Conservation (phyloP, 2,113 vertebrate genomes). For the Gallinago media region DNA sequence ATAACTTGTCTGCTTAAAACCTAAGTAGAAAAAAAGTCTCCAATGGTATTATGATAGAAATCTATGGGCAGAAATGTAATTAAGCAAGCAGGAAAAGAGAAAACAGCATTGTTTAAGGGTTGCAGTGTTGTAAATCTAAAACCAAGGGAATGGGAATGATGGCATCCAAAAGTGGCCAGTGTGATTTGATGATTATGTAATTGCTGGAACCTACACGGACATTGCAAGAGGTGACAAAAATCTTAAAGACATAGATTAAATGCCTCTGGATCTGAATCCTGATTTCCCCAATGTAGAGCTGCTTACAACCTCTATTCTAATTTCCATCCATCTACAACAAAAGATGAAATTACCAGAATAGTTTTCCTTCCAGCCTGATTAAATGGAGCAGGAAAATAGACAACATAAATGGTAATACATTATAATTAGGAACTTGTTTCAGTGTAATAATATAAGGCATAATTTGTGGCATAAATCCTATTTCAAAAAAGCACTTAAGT, state of each 20-base stretch:
- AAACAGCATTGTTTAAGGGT: not conserved
- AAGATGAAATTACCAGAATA: constrained; percentile 40
- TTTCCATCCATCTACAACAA: constrained; percentile 23
- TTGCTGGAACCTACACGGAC: not conserved
- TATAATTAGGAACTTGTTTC: constrained; percentile 26
- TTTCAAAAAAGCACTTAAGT: constrained; percentile 24
- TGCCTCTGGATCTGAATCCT: not conserved
- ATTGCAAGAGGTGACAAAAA: not conserved
- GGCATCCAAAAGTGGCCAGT: not conserved
- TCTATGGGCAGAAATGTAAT: not conserved
- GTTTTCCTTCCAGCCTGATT: constrained; percentile 37
- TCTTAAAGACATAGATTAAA: not conserved
- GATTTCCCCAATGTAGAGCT: not conserved
- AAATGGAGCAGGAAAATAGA: constrained; percentile 52
- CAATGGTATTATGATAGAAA: not conserved
- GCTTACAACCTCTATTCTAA: not conserved
- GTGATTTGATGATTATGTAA: not conserved
- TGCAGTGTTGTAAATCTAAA: not conserved
- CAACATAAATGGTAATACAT: constrained; percentile 17
- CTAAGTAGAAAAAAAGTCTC: not conserved
- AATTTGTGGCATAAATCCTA: constrained; percentile 2
- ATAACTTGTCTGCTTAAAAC: constrained; percentile 13
- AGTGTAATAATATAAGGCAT: constrained; percentile 15
- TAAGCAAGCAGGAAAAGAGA: not conserved
- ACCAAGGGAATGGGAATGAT: not conserved